Percentiles rank a stretch among this genome's conserved stretches.
phyloP scores from a whole-genome alignment of 2,113 vertebrate genomes.

The Macrotis lagotis region DNA sequence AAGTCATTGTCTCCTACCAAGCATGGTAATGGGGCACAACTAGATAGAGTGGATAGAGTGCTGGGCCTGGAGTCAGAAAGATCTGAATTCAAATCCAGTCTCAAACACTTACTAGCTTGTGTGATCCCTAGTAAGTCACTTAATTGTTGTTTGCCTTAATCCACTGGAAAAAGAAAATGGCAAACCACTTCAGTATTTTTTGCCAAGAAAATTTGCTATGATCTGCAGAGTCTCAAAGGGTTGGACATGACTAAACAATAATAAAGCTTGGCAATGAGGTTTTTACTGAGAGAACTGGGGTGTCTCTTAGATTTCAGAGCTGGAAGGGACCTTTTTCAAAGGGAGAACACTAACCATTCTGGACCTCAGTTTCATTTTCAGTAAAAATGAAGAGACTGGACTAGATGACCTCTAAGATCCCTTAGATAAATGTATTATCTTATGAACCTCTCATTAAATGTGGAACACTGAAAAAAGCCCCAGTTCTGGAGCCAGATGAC shows the following conservation, averaged over 20 bases:
- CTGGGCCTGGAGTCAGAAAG: background rate
- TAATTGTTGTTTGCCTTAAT: background rate
- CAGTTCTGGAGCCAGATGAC: background rate
- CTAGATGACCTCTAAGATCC: background rate
- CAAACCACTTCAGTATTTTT: background rate
- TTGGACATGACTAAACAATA: background rate
- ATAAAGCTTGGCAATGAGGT: background rate
- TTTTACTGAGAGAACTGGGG: background rate
- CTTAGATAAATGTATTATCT: background rate
- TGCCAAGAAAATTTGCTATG: background rate
- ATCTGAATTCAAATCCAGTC: background rate
- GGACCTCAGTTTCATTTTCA: background rate
- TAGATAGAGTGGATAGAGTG: background rate
- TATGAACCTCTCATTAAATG: too few species aligned
- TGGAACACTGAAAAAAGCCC: background rate
- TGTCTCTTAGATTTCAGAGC: too few species aligned
- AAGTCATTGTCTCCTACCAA: background rate
- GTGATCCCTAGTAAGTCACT: background rate
- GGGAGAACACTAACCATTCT: background rate
- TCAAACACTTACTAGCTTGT: background rate
- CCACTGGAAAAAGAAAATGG: background rate
- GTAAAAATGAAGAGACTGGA: background rate
- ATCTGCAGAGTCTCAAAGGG: background rate
- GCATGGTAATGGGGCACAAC: background rate
- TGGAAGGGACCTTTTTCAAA: background rate